Percentiles rank a stretch among this genome's conserved stretches.
Conservation (phyloP, 2,888 invertebrate species). For the Axea sp. region DNA sequence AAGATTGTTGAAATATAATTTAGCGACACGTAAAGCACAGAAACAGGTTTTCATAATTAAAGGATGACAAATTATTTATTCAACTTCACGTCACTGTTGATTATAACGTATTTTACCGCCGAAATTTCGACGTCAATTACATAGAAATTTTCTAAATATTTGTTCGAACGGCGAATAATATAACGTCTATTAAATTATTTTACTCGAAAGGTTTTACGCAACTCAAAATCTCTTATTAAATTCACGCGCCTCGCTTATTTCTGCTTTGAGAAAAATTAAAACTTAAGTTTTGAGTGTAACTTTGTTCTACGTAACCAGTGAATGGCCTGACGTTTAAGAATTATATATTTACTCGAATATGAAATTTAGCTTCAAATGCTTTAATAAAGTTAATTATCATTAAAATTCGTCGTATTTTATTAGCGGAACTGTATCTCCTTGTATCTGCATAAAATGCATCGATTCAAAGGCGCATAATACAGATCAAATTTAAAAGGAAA, state of each 20-base stretch:
- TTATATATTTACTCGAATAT: too few relatives aligned
- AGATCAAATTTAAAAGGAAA: conserved; percentile 34
- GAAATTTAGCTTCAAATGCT: background rate
- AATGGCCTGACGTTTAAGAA: background rate
- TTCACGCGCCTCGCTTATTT: conserved; percentile 43
- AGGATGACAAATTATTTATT: conserved; percentile 58
- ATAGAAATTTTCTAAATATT: conserved; percentile 34
- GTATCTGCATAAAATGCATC: too few relatives aligned
- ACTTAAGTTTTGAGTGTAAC: conserved; percentile 14
- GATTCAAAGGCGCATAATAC: conserved; percentile 35
- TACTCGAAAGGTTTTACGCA: conserved; percentile 37
- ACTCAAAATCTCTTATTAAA: conserved; percentile 45
- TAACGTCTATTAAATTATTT: conserved; percentile 54
- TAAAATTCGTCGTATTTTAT: background rate
- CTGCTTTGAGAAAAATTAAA: conserved; percentile 36
- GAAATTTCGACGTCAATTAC: conserved; percentile 35
- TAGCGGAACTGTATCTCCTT: background rate
- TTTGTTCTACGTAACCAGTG: conserved; percentile 8
- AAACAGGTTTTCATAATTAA: conserved; percentile 49
- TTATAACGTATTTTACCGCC: conserved; percentile 15
- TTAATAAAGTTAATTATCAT: conserved; percentile 14
- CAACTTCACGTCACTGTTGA: conserved; percentile 32
- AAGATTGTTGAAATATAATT: conserved; percentile 56
- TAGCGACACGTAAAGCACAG: conserved; percentile 41
- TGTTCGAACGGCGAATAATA: conserved; percentile 13